Evolutionary conservation across 92 coral and sea anemone species (phyloP), one percentile per base, ranked within the genome.

Genomic region (Phenganax marumi): DNA sequence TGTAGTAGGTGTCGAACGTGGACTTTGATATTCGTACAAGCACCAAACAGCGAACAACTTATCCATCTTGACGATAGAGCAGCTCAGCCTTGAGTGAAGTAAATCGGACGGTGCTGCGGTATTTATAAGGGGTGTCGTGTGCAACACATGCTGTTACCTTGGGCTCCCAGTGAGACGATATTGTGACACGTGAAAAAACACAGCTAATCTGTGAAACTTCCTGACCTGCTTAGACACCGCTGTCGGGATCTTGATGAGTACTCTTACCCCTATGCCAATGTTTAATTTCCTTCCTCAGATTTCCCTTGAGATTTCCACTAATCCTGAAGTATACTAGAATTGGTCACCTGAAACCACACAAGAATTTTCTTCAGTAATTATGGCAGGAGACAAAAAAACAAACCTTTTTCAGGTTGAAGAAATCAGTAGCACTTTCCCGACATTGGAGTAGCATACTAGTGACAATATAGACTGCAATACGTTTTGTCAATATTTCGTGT

Each of bases 31-130:
- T 78, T 78, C 83, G 46, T 78, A 78, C 50, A 78, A 60, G 58
- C 83, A 78, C 72, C 83, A 78, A 65, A 78, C 73, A 78, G 83
- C 83, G 68, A 78, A 78, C 73, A 78, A 66, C 58, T 62, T 78
- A 72, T 78, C 83, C 83, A 78, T 78, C 73, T 78, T 78, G 50
- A 46, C 83, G 46, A 23, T 33, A 50, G 21, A 62, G 46, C 50
- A 49, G 83, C 63, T 60, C 39, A 61, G 58, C 58, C 54, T 78
- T 63, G 47, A 78, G 72, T 78, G 60, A 50, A 43, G 83, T 12
- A 23, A 25, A 22, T 24, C 5, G 25, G 47, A 8, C 14, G 47
- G 23, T 10, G 21, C 53, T 78, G 83, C 48, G 83, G 83, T 63
- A 61, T 78, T 78, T 78, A 78, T 78, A 78, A 78, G 73, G 57